phyloP scores from a whole-genome alignment of 1,140 invertebrate genomes.

The Agraylea sexmaculata region DNA sequence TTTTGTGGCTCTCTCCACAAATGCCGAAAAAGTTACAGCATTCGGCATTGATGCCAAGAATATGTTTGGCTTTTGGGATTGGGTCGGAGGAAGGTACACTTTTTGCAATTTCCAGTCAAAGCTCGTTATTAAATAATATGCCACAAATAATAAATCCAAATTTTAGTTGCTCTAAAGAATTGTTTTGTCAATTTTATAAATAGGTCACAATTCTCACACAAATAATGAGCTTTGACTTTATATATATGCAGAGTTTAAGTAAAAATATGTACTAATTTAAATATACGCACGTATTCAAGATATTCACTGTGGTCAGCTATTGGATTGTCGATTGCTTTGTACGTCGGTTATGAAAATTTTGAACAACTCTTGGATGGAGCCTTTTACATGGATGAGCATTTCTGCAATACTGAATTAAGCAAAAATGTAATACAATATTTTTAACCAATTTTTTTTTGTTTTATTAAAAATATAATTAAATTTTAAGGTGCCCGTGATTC shows the following conservation, averaged over 20 bases:
- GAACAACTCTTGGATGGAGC: constrained; percentile 83
- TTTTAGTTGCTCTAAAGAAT: not conserved
- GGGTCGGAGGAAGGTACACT: constrained; percentile 83
- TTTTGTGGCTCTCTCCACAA: constrained; percentile 97
- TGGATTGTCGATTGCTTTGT: constrained; percentile 88
- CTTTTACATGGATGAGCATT: constrained; percentile 92
- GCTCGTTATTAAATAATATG: not conserved
- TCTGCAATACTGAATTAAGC: constrained; percentile 74
- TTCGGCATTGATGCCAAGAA: constrained; percentile 96
- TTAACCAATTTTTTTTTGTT: constrained; percentile 1
- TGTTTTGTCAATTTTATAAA: not conserved
- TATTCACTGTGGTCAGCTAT: constrained; percentile 98
- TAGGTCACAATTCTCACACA: not conserved
- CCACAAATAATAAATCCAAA: not conserved
- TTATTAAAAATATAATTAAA: not conserved
- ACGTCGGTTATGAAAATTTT: constrained; percentile 95
- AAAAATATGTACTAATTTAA: not conserved
- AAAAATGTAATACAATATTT: constrained; percentile 79
- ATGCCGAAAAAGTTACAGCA: constrained; percentile 81
- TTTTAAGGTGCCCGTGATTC: constrained; percentile 77
- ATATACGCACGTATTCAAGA: constrained; percentile 18
- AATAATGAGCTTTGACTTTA: not conserved
- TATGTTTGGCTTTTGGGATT: constrained; percentile 99
- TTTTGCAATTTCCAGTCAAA: not conserved
- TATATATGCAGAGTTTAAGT: not conserved